Evolutionary conservation across 2,888 invertebrate species (phyloP), one percentile per base, ranked within the genome.

Genomic region (Villa cingulata): DNA sequence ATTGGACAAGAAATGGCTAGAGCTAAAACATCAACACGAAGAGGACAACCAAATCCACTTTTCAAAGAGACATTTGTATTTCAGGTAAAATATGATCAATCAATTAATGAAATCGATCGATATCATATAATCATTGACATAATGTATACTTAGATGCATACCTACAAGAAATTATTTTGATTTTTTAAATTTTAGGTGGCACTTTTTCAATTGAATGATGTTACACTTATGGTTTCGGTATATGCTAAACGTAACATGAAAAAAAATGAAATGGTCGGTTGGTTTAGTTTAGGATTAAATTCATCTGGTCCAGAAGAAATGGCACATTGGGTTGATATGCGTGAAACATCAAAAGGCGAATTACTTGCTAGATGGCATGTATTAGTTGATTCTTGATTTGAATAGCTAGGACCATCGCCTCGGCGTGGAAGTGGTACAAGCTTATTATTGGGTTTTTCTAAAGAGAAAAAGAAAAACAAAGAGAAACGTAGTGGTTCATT

Each of bases 51-150:
- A 42, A 94, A 94, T 75, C 94, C 94, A 37, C 77, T 94, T 14
- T 95, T 90, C 68, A 94, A 94, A 69, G 94, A 95, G 71, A 88
- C 90, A 4, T 95, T 95, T 66, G 85, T 94, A 71, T 95, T 94
- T 72, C 94, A 94, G 78, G 88, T 86, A 66, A 15, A 15, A 43
- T 19, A n/a, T n/a, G n/a, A n/a, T n/a, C n/a, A n/a, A 29, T 2
- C 4, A 20, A 40, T 6, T 17, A 36, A 38, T 37, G 7, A 34
- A 19, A 41, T 32, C 10, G 23, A 6, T 23, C 23, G 23, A 23
- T 23, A 23, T 23, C 7, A 6, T 4, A 4, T 23, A 23, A 23
- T 23, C 7, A 6, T 7, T 23, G 7, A 23, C 23, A 23, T 6
- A 6, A 7, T 23, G 5, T 23, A 23, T 23, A 23, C 7, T 23